These are phyloP conservation scores for Stenolophus ochropezus DNA, from an alignment of 2,888 invertebrate species.

Conservation along the genomic window DNA sequence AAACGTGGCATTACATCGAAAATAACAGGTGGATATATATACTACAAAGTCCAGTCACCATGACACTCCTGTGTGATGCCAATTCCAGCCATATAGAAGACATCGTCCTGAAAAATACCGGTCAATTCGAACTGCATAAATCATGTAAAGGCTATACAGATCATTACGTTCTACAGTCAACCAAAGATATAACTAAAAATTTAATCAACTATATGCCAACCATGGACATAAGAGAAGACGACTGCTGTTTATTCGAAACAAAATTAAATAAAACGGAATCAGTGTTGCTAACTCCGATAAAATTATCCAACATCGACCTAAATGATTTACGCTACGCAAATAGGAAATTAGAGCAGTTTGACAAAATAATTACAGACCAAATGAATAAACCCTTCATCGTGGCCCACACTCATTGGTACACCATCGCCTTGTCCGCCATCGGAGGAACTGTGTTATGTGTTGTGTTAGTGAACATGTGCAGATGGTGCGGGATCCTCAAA, in stretches of 20 bases:
- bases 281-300: conserved; percentile 58
- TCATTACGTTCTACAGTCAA: no score
- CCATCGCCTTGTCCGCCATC: neutral
- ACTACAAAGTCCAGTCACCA: conserved; percentile 53
- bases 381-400: conserved; percentile 61
- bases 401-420: conserved; percentile 55
- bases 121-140: no score
- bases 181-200: conserved; percentile 34
- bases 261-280: conserved; percentile 50
- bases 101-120: no score
- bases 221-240: conserved; percentile 13
- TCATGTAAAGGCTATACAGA: no score
- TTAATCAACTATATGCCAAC: conserved; percentile 18
- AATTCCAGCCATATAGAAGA: conserved; percentile 57
- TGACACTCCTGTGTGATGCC: conserved; percentile 57
- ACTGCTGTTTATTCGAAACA: conserved; percentile 45
- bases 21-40: conserved; percentile 62
- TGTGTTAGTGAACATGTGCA: conserved; percentile 19
- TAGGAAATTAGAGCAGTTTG: conserved; percentile 63
- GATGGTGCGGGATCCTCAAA: conserved; percentile 21
- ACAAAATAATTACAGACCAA: conserved; percentile 60
- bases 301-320: conserved; percentile 61
- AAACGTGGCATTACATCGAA: conserved; percentile 60
- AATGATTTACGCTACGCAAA: conserved; percentile 61
- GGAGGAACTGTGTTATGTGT: neutral